Evolutionary conservation across 2,113 vertebrate species (phyloP).

Genomic region (Mandrillus leucophaeus): DNA sequence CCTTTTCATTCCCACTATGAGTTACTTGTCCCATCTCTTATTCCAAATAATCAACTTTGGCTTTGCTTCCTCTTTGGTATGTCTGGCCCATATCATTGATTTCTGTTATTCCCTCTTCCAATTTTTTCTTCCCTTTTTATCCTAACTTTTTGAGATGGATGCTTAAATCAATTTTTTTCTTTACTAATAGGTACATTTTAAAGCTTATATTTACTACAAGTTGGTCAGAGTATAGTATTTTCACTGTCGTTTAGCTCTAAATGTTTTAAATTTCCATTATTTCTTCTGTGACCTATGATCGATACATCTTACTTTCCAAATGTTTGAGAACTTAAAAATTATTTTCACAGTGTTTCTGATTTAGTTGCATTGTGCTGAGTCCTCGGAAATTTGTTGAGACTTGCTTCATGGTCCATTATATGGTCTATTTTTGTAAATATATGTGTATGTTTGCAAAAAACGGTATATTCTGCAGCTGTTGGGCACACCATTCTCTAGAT

Average conservation of each 20-base stretch:
- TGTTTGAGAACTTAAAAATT: constrained; percentile 13
- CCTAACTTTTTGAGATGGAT: neutral
- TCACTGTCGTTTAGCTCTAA: neutral
- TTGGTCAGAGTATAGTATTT: neutral
- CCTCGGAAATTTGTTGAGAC: neutral
- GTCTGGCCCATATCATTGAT: neutral
- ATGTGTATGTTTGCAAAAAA: neutral
- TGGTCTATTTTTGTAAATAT: neutral
- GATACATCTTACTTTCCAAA: neutral
- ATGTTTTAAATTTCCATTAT: neutral
- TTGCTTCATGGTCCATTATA: neutral
- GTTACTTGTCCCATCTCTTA: neutral
- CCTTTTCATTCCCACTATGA: neutral
- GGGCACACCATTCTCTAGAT: neutral
- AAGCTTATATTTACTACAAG: neutral
- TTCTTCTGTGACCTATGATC: neutral
- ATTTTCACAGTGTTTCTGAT: neutral
- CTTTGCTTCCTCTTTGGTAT: neutral
- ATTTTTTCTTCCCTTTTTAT: neutral
- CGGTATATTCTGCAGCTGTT: neutral
- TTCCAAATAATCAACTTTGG: neutral
- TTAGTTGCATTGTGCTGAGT: neutral
- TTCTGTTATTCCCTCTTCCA: neutral
- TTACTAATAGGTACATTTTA: neutral
- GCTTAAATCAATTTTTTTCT: neutral